Base-by-base conservation (phyloP, 1,140 invertebrate genomes). In the Panulirus ornatus region DNA sequence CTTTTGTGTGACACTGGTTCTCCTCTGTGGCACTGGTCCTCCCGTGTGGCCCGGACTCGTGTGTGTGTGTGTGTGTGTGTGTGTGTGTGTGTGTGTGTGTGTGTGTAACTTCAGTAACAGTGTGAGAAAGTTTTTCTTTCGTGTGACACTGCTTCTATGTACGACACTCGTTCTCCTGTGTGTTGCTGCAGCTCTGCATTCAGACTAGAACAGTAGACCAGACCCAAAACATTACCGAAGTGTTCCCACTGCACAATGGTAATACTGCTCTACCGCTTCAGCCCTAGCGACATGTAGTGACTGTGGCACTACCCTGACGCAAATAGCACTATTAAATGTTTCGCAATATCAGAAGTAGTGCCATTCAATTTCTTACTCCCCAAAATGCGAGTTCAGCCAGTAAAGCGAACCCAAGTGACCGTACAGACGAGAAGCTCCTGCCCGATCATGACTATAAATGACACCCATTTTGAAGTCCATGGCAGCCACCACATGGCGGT, bases 11-110 rank as follows among this genome's bases (percentile, higher is more conserved):
- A 22, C 27, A 1, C 44, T 19, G 16, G 2, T 78, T 42, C 8
- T 78, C 75, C 22, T 16, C 2, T 19, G 40, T 47, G 14, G 8
- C 2, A 11, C 40, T 36, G 22, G 3, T 11, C n/a, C 40, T 76
- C 40, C n/a, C 34, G 5, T 38, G 1, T 44, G 19, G 16, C 2
- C 1, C 34, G n/a, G 19, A 16, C 34, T 27, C 34, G 14, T 76
- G 9, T 76, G 9, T 76, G 75, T 76, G 2, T 76, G 75, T 76
- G 2, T 76, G 9, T 76, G 11, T 76, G 36, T 76, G 11, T 76
- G 36, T 76, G 75, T 76, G 36, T 76, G 34, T 76, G 11, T 76
- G 36, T 76, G 75, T 76, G 9, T 2, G 73, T 66, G 6, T 5
- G 5, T 5, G 6, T 22, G 63, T 66, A 34, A 11, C 51, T 58